A percentile compares a stretch with the other conserved stretches of the same genome.
Evolutionary conservation across 2,888 invertebrate species (phyloP).

Genomic region (Pterostichus madidus): DNA sequence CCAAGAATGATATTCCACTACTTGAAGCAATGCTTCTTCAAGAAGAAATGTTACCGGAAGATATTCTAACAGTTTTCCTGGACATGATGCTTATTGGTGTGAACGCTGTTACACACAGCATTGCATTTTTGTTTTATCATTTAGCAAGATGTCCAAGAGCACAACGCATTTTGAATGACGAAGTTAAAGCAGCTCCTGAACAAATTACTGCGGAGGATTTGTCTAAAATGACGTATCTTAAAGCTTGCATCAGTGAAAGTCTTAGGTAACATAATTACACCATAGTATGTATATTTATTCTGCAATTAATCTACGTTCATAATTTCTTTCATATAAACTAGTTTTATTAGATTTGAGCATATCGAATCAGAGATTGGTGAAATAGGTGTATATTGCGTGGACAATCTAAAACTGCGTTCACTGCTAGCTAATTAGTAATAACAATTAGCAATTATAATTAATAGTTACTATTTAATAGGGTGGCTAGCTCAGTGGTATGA

Average conservation of each 20-base stretch:
- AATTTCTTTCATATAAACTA: too few species aligned
- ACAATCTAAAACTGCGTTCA: too few species aligned
- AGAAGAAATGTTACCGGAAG: slow-evolving; percentile 80
- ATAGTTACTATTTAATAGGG: too few species aligned
- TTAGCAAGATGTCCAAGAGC: slow-evolving; percentile 83
- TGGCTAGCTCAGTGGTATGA: too few species aligned
- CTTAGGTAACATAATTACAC: slow-evolving; percentile 77
- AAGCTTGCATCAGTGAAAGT: slow-evolving; percentile 83
- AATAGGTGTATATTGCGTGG: too few species aligned
- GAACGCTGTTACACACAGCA: slow-evolving; percentile 82
- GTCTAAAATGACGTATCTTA: slow-evolving; percentile 78
- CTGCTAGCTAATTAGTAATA: too few species aligned
- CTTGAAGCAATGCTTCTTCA: slow-evolving; percentile 80
- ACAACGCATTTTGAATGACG: slow-evolving; percentile 82
- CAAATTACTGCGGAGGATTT: slow-evolving; percentile 73
- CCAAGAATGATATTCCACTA: slow-evolving; percentile 74
- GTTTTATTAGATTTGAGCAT: too few species aligned
- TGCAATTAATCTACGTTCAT: too few species aligned
- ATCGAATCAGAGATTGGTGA: too few species aligned
- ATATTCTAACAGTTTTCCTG: slow-evolving; percentile 82
- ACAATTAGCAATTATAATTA: too few species aligned
- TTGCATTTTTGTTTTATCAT: slow-evolving; percentile 83
- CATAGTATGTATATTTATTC: too few species aligned
- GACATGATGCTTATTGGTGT: slow-evolving; percentile 84
- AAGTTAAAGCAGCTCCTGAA: slow-evolving; percentile 77